A percentile compares a stretch with the other conserved stretches of the same genome.
Conservation (phyloP, 1,140 invertebrate genomes). For the Calosoma granatense region DNA sequence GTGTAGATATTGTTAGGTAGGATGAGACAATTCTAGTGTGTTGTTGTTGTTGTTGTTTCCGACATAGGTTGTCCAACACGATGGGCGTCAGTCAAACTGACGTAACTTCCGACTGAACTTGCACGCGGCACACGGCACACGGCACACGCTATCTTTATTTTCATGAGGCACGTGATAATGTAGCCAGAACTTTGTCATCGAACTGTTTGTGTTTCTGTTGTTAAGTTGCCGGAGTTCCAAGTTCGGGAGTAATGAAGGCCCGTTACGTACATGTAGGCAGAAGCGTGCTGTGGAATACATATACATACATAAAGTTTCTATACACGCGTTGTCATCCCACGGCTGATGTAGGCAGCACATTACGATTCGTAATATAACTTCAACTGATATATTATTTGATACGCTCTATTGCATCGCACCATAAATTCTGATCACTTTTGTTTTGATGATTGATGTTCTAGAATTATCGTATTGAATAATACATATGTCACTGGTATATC, state of each 20-base stretch:
- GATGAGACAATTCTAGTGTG: too few species aligned
- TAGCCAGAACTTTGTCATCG: neutral
- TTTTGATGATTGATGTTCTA: conserved; percentile 3
- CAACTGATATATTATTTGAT: conserved; percentile 7
- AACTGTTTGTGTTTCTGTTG: neutral
- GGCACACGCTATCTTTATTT: too few species aligned
- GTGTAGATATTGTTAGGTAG: too few species aligned
- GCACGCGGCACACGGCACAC: too few species aligned
- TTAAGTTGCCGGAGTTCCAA: neutral
- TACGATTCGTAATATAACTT: neutral
- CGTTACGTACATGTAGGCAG: neutral
- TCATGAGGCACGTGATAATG: neutral
- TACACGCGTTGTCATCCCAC: neutral
- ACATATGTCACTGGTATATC: neutral
- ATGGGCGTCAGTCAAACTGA: too few species aligned
- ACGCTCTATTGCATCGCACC: neutral
- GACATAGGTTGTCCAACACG: too few species aligned
- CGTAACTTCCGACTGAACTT: too few species aligned
- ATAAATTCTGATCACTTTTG: conserved; percentile 7
- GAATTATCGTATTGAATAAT: conserved; percentile 7
- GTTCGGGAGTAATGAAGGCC: neutral
- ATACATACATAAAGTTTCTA: neutral
- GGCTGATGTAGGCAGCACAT: neutral
- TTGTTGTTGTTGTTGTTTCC: too few species aligned
- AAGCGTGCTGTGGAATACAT: neutral